phyloP scores from a whole-genome alignment of 2,797 vertebrate genomes.

The Sebastes taczanowskii region DNA sequence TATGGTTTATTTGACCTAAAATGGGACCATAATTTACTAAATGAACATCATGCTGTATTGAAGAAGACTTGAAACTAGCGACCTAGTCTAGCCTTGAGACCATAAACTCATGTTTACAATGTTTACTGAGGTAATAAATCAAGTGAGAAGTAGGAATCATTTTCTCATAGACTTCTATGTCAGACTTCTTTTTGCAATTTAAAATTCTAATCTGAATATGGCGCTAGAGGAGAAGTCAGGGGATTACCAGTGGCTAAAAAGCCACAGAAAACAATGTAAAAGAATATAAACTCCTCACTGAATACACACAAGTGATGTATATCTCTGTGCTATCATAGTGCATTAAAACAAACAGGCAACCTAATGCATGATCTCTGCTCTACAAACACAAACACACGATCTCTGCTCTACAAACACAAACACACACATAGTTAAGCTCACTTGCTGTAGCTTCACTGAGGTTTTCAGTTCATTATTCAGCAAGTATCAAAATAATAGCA shows the following conservation, averaged over 20 bases:
- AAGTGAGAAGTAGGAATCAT: not conserved
- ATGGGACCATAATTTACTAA: not conserved
- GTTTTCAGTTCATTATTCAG: conserved; percentile 17
- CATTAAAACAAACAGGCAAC: not conserved
- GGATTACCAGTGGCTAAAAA: not conserved
- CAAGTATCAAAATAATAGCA: conserved; percentile 17
- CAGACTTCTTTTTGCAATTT: not conserved
- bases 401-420: not conserved
- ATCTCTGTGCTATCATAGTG: not conserved
- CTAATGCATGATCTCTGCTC: not conserved
- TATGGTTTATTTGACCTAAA: not conserved
- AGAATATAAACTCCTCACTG: not conserved
- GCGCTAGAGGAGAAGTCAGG: not conserved
- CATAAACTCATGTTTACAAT: not conserved
- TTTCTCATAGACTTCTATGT: not conserved
- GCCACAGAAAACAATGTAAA: not conserved
- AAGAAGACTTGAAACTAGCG: not conserved
- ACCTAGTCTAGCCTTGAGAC: not conserved
- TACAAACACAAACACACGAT: not conserved
- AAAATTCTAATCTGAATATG: not conserved
- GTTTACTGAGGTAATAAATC: not conserved
- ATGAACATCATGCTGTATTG: not conserved
- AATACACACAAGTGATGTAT: not conserved
- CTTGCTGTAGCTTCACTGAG: not conserved
- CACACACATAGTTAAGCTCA: not conserved